Conservation (phyloP, 2,888 invertebrate species). For the Monoplex corrugatus region DNA sequence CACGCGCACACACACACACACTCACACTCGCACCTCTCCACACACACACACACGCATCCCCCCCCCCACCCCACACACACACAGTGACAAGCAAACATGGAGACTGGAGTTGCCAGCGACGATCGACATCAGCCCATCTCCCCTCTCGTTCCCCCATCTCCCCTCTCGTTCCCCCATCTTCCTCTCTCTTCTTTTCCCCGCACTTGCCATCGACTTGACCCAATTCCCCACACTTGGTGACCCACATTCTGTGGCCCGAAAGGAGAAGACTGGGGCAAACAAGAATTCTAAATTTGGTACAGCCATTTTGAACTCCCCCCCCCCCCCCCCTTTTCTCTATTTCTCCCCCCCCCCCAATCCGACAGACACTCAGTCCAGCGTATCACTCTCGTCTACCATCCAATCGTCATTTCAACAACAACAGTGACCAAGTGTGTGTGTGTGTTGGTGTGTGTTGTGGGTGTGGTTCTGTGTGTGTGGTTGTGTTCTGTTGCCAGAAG, state of each 20-base stretch:
- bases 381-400: neutral
- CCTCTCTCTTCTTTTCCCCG: too few species aligned
- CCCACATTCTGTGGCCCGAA: conserved; percentile 21
- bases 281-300: neutral
- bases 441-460: neutral
- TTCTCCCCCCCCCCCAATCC: neutral
- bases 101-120: neutral
- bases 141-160: too few species aligned
- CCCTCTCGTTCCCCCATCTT: too few species aligned
- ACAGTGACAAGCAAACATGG: too few species aligned
- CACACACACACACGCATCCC: too few species aligned
- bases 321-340: neutral
- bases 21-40: too few species aligned
- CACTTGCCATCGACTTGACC: conserved; percentile 14
- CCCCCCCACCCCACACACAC: too few species aligned
- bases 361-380: neutral
- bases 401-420: neutral
- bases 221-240: neutral
- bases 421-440: neutral
- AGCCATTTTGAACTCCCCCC: neutral
- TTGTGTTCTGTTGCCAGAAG: too few species aligned
- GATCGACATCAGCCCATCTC: neutral
- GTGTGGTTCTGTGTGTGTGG: too few species aligned
- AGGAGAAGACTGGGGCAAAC: neutral
- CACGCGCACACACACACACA: too few species aligned